Conservation (phyloP, 2,113 vertebrate genomes). For the Scartelaos histophorus region DNA sequence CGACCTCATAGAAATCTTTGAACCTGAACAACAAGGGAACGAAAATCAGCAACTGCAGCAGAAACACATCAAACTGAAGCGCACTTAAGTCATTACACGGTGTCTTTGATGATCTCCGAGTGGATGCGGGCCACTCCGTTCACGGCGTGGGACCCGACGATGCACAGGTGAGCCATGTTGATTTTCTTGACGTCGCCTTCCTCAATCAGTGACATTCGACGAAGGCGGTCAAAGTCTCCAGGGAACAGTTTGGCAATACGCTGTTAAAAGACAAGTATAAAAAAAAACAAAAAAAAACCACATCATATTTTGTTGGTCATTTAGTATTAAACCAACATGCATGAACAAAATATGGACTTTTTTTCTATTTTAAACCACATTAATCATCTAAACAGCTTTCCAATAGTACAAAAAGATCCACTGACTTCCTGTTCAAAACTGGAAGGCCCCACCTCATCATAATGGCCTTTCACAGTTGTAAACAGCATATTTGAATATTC, state of each 20-base stretch:
- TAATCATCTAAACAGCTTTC: too few relatives aligned
- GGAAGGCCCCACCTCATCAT: too few relatives aligned
- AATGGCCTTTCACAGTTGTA: too few relatives aligned
- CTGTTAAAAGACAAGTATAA: slow-evolving; percentile 11
- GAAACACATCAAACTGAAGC: not conserved
- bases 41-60: not conserved
- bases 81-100: slow-evolving; percentile 75
- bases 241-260: slow-evolving; percentile 75
- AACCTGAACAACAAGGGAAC: slow-evolving; percentile 71
- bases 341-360: too few relatives aligned
- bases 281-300: too few relatives aligned
- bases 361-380: too few relatives aligned
- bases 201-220: slow-evolving; percentile 90
- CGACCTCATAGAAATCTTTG: slow-evolving; percentile 89
- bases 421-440: too few relatives aligned
- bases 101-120: slow-evolving; percentile 88
- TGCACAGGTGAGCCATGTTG: slow-evolving; percentile 93
- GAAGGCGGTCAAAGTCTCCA: slow-evolving; percentile 80
- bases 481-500: too few relatives aligned
- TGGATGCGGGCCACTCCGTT: slow-evolving; percentile 91
- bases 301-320: too few relatives aligned
- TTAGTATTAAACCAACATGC: too few relatives aligned
- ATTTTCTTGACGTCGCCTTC: slow-evolving; percentile 83
- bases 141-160: slow-evolving; percentile 86
- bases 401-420: too few relatives aligned